These are phyloP conservation scores for Ceyx margarethae DNA, from an alignment of 2,113 vertebrate genomes.

Conservation along the genomic window DNA sequence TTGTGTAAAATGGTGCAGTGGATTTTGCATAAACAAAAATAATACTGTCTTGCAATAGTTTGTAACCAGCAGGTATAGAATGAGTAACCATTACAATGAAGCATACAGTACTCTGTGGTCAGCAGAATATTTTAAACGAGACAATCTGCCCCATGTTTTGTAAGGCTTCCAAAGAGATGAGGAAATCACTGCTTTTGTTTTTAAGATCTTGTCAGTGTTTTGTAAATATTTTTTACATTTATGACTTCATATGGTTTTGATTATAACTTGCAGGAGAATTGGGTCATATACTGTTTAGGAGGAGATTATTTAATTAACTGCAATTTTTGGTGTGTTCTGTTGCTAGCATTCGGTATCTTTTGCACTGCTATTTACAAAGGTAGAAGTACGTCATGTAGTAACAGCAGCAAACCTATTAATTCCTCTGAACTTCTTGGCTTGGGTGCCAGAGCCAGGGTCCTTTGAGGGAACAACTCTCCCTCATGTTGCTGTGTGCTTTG, in stretches of 20 bases:
- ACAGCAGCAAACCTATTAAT: background rate
- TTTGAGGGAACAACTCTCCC: background rate
- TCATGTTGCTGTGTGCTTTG: background rate
- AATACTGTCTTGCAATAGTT: background rate
- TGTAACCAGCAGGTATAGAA: background rate
- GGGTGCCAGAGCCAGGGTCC: background rate
- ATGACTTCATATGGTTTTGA: background rate
- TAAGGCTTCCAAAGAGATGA: slow-evolving; percentile 43
- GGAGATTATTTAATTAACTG: background rate
- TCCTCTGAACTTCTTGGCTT: background rate
- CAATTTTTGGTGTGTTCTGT: background rate
- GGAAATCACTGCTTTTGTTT: slow-evolving; percentile 57
- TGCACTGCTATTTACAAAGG: background rate
- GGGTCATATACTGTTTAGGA: background rate
- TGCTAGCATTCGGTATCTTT: background rate
- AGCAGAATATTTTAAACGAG: background rate
- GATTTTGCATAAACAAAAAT: background rate
- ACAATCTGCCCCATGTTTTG: slow-evolving; percentile 9
- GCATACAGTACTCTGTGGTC: background rate
- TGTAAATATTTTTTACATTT: slow-evolving; percentile 49
- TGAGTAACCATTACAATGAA: slow-evolving; percentile 36
- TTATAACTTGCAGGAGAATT: background rate
- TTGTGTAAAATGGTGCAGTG: background rate
- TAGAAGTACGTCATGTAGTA: accelerated
- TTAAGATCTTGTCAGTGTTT: slow-evolving; percentile 49